These are phyloP conservation scores for Homarus gammarus DNA, from an alignment of 2,888 invertebrate species.

Conservation along the genomic window DNA sequence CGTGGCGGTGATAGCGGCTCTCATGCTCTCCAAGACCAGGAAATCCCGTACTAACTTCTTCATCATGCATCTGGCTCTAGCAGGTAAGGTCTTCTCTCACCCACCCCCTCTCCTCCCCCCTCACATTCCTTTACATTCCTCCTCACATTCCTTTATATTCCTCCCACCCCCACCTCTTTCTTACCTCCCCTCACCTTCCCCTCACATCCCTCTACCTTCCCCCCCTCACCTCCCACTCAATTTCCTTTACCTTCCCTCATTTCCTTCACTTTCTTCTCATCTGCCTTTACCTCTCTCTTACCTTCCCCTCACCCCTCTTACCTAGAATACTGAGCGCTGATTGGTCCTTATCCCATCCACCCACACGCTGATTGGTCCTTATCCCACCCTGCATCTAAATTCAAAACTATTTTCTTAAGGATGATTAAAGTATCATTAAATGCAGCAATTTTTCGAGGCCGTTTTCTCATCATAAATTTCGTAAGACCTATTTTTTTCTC, in stretches of 20 bases:
- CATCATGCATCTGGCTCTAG: constrained; percentile 94
- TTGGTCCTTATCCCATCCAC: too few species aligned
- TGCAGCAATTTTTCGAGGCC: too few species aligned
- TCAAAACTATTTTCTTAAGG: too few species aligned
- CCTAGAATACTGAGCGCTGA: too few species aligned
- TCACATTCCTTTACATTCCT: not conserved
- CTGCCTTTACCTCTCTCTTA: not conserved
- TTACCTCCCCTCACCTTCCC: not conserved
- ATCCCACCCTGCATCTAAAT: too few species aligned
- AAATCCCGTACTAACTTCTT: constrained; percentile 97
- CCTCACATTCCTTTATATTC: not conserved
- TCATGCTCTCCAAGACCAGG: constrained; percentile 89
- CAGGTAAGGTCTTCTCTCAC: constrained; percentile 85
- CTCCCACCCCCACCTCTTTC: not conserved
- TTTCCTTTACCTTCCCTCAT: not conserved
- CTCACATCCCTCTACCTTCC: not conserved
- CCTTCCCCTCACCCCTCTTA: not conserved
- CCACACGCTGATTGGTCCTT: too few species aligned
- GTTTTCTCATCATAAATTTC: too few species aligned
- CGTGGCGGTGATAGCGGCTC: constrained; percentile 90
- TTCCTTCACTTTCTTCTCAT: not conserved
- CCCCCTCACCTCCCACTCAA: constrained; percentile 16
- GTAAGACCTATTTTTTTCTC: too few species aligned
- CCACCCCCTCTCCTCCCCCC: constrained; percentile 1
- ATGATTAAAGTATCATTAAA: too few species aligned